Evolutionary conservation across 2,797 vertebrate genomes (phyloP).

Genomic region (Onychomys leucogaster): DNA sequence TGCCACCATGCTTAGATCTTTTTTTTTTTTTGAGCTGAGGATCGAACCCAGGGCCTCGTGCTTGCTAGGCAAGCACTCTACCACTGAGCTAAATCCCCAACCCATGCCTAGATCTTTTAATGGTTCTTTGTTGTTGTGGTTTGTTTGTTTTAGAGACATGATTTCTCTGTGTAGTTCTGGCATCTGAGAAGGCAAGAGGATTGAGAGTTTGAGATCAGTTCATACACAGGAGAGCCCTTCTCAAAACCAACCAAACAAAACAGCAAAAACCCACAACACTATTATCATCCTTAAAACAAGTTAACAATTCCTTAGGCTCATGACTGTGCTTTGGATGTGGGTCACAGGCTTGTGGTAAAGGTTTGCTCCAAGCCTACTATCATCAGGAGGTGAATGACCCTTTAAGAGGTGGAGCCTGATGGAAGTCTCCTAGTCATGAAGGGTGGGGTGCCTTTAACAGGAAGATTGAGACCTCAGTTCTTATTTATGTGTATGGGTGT

Average conservation of each 20-base stretch:
- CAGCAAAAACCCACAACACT: background rate
- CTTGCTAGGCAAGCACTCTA: too few species aligned
- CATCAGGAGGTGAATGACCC: background rate
- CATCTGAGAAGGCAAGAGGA: background rate
- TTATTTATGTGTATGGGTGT: background rate
- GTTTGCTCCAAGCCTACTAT: background rate
- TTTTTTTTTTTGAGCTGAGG: too few species aligned
- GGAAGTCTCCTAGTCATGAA: background rate
- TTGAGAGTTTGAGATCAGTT: background rate
- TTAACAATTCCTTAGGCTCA: background rate
- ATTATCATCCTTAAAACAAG: background rate
- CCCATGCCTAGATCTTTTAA: too few species aligned
- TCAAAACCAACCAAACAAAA: background rate
- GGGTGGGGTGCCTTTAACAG: background rate
- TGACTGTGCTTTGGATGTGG: background rate
- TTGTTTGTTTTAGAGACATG: too few species aligned
- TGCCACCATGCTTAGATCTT: background rate
- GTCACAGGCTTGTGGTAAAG: background rate
- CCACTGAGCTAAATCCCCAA: too few species aligned
- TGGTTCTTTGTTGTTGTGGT: too few species aligned
- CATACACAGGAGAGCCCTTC: background rate
- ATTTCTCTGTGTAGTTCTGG: too few species aligned
- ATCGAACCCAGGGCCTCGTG: too few species aligned
- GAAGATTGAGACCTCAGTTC: background rate
- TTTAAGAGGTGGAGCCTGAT: background rate